Percentiles rank a stretch among this genome's conserved stretches.
Evolutionary conservation across 2,113 vertebrate genomes (phyloP).

Genomic region (Elaphurus davidianus): DNA sequence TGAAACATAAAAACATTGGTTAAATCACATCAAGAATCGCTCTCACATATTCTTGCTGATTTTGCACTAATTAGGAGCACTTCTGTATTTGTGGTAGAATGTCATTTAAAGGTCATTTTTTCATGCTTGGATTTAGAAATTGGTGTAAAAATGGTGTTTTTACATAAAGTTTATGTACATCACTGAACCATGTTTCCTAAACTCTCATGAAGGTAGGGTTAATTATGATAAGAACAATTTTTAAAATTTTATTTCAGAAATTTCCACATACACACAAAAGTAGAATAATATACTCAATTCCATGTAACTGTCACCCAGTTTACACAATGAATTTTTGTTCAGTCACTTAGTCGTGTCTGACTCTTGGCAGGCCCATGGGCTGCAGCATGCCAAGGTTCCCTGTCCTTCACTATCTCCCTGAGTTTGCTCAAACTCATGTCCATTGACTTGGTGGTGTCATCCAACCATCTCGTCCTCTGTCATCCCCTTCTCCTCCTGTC

Average conservation of each 20-base stretch:
- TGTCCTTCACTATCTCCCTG: background rate
- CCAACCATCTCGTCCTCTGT: background rate
- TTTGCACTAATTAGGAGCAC: background rate
- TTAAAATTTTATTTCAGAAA: background rate
- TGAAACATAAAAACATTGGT: background rate
- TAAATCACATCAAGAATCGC: background rate
- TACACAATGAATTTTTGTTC: background rate
- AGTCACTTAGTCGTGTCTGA: background rate
- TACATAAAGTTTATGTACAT: background rate
- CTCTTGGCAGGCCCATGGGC: background rate
- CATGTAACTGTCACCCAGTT: background rate
- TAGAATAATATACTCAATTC: background rate
- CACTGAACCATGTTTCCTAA: background rate
- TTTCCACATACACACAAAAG: background rate
- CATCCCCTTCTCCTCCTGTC: background rate
- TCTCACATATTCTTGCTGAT: background rate
- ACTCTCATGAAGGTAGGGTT: background rate
- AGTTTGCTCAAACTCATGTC: background rate
- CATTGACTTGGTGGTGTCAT: background rate
- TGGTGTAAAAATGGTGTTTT: background rate
- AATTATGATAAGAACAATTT: background rate
- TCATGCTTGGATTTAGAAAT: slow-evolving; percentile 31
- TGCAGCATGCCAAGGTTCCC: background rate
- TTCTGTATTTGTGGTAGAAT: background rate
- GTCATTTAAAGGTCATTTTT: slow-evolving; percentile 8